These are phyloP conservation scores for Eciton burchellii DNA, from an alignment of 1,140 invertebrate genomes.

Conservation along the genomic window DNA sequence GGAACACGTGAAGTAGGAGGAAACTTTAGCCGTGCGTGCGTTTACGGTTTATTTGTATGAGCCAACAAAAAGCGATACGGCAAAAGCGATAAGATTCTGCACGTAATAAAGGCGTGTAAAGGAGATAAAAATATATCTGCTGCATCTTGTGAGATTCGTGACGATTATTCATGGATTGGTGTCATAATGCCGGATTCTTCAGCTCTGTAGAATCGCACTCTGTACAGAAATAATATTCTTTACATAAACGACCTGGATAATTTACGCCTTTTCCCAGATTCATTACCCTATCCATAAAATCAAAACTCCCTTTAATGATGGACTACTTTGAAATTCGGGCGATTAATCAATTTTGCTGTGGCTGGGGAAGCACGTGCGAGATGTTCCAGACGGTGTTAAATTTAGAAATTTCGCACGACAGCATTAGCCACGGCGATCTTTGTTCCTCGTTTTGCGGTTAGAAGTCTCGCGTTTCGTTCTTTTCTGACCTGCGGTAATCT, in stretches of 20 bases:
- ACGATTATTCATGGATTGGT: no score
- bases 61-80: neutral
- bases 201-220: neutral
- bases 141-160: no score
- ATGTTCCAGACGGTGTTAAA: slow-evolving; percentile 52
- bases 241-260: neutral
- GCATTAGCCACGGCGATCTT: slow-evolving; percentile 49
- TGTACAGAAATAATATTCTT: neutral
- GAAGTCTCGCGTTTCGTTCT: slow-evolving; percentile 60
- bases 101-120: no score
- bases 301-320: neutral
- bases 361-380: slow-evolving; percentile 10
- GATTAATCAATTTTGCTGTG: slow-evolving; percentile 36
- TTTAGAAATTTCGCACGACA: slow-evolving; percentile 60
- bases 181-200: no score
- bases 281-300: neutral
- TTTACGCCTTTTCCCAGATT: neutral
- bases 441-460: slow-evolving; percentile 55
- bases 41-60: neutral
- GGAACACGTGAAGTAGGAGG: neutral
- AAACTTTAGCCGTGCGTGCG: neutral
- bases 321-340: slow-evolving; percentile 8
- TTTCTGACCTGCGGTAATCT: slow-evolving; percentile 59
- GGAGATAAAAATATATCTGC: no score
- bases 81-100: no score